A percentile compares a stretch with the other conserved stretches of the same genome.
phyloP scores from a whole-genome alignment of 2,113 vertebrate genomes.

The Aleadryas rufinucha region DNA sequence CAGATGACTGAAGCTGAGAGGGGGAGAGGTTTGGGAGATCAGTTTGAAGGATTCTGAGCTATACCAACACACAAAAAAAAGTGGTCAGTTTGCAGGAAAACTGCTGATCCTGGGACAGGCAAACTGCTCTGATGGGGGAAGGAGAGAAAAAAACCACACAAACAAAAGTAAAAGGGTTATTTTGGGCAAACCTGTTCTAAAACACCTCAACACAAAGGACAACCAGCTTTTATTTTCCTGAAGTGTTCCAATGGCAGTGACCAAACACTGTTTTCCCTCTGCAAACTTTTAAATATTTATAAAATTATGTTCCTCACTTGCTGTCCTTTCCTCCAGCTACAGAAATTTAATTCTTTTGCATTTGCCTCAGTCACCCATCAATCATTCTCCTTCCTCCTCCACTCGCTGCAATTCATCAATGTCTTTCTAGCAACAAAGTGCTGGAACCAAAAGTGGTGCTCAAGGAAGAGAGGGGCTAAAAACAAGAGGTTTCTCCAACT shows the following conservation, averaged over 20 bases:
- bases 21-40: background rate
- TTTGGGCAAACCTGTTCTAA: background rate
- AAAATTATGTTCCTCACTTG: background rate
- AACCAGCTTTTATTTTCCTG: background rate
- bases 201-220: background rate
- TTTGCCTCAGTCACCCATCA: constrained; percentile 1
- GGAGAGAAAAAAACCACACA: background rate
- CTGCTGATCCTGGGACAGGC: background rate
- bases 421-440: background rate
- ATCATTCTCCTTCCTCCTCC: background rate
- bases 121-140: background rate
- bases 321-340: background rate
- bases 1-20: background rate
- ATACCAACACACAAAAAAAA: background rate
- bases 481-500: background rate
- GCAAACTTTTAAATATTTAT: background rate
- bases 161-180: accelerated
- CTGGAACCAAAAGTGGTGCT: background rate
- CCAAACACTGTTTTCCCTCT: background rate
- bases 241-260: background rate
- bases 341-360: background rate
- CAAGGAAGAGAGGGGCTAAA: background rate
- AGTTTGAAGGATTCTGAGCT: background rate
- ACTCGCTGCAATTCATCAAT: background rate
- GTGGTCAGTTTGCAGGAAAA: background rate